Evolutionary conservation across 2,797 vertebrate genomes (phyloP).

Genomic region (Glyptemys insculpta): DNA sequence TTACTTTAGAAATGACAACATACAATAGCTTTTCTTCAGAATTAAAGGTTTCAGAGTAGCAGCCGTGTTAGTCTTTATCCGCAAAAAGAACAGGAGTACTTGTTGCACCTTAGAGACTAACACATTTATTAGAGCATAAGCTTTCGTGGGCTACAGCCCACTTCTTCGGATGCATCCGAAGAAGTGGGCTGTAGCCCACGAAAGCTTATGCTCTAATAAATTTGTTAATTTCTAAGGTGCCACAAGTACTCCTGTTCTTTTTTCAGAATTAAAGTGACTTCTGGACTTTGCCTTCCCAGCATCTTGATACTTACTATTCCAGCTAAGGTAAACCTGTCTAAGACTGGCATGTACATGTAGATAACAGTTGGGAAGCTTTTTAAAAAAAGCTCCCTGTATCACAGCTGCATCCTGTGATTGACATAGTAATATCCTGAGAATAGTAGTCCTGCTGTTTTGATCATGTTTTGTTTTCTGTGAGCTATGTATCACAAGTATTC

Average conservation of each 20-base stretch:
- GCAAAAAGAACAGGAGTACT: no score
- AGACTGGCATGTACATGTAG: slow-evolving; percentile 34
- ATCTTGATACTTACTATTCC: rapidly evolving
- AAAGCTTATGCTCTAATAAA: no score
- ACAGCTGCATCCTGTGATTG: slow-evolving; percentile 78
- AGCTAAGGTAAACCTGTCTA: slow-evolving; percentile 32
- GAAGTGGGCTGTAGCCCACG: no score
- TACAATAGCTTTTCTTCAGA: rapidly evolving
- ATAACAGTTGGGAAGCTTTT: slow-evolving; percentile 25
- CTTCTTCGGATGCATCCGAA: no score
- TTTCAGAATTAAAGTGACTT: not conserved
- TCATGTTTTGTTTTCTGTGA: slow-evolving; percentile 63
- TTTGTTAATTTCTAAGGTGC: no score
- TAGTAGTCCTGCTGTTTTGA: slow-evolving; percentile 61
- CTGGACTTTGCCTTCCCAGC: not conserved
- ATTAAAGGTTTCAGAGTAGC: not conserved
- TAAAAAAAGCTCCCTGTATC: not conserved
- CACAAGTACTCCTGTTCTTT: no score
- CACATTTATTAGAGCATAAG: no score
- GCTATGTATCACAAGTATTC: not conserved
- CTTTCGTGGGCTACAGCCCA: no score
- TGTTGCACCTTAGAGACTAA: no score
- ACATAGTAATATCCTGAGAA: slow-evolving; percentile 55
- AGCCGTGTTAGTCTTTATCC: no score
- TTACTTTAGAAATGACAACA: rapidly evolving